Evolutionary conservation across 2,797 vertebrate genomes (phyloP).

Genomic region (Syndactyla subalaris): DNA sequence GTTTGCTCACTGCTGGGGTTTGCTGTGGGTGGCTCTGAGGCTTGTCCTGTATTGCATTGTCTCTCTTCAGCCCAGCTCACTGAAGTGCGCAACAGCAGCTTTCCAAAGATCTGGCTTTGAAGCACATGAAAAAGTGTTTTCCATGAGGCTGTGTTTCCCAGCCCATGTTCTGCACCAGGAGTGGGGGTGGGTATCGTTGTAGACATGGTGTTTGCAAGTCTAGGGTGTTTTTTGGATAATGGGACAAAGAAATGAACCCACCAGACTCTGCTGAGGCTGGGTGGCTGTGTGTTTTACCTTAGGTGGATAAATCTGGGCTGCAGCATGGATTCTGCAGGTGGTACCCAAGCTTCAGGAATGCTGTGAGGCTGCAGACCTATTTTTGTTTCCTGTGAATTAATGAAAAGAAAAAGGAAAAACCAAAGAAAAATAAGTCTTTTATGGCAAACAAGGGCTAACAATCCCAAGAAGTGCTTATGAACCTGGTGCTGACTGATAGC

Average conservation of each 20-base stretch:
- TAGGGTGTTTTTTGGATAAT: not conserved
- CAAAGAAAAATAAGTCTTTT: not conserved
- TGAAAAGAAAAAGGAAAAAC: not conserved
- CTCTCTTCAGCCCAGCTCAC: not conserved
- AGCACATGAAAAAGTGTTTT: not conserved
- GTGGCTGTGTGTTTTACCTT: fast-evolving
- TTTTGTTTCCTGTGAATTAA: not conserved
- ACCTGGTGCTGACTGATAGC: not conserved
- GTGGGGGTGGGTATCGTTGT: fast-evolving
- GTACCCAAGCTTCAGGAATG: not conserved
- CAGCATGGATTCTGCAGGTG: not conserved
- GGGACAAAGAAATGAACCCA: not conserved
- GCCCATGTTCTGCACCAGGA: fast-evolving
- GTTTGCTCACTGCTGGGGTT: fast-evolving
- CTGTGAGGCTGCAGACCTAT: not conserved
- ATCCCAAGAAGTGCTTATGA: not conserved
- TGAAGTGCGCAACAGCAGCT: not conserved
- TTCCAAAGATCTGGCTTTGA: not conserved
- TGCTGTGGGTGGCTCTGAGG: not conserved
- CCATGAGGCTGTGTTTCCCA: fast-evolving
- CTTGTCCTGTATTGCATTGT: not conserved
- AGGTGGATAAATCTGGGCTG: not conserved
- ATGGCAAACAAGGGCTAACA: not conserved
- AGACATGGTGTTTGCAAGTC: not conserved
- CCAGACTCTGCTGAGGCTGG: not conserved